Evolutionary conservation across 2,797 vertebrate genomes (phyloP).

Genomic region (Cetoscarus ocellatus): DNA sequence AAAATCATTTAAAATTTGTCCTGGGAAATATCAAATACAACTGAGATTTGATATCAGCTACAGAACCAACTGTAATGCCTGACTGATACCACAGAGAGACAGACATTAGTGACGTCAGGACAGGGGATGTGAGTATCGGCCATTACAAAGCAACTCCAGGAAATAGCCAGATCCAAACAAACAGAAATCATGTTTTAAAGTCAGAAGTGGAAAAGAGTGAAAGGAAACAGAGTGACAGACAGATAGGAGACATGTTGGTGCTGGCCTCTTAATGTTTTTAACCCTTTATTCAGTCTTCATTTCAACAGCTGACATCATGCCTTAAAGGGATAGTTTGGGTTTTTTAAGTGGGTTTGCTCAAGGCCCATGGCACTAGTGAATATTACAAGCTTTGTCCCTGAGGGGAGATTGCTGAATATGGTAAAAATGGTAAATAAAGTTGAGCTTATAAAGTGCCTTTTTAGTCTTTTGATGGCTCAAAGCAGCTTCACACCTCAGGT

Average conservation of each 20-base stretch:
- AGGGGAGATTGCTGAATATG: too few relatives aligned
- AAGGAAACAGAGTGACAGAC: constrained; percentile 48
- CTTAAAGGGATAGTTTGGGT: too few relatives aligned
- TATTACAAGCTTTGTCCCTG: too few relatives aligned
- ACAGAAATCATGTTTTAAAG: constrained; percentile 33
- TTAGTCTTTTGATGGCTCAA: too few relatives aligned
- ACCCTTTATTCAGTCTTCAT: too few relatives aligned
- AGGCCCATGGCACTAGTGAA: too few relatives aligned
- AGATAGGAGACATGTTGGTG: constrained; percentile 58
- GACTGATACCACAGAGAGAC: constrained; percentile 27
- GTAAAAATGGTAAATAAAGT: too few relatives aligned
- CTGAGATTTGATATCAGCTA: constrained; percentile 21
- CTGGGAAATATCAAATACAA: constrained; percentile 26
- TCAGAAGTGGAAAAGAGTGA: constrained; percentile 35
- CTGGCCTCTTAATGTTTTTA: constrained; percentile 65
- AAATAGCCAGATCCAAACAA: constrained; percentile 59
- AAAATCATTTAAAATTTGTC: constrained; percentile 8
- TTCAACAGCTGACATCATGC: too few relatives aligned
- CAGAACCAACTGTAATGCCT: constrained; percentile 21
- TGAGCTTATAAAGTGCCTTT: too few relatives aligned
- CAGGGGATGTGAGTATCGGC: constrained; percentile 32
- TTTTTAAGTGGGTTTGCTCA: too few relatives aligned
- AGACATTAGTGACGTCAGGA: constrained; percentile 58
- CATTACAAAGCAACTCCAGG: constrained; percentile 71
- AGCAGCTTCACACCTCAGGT: too few relatives aligned